Evolutionary conservation across 2,113 vertebrate species (phyloP).

Genomic region (Ictidomys tridecemlineatus): DNA sequence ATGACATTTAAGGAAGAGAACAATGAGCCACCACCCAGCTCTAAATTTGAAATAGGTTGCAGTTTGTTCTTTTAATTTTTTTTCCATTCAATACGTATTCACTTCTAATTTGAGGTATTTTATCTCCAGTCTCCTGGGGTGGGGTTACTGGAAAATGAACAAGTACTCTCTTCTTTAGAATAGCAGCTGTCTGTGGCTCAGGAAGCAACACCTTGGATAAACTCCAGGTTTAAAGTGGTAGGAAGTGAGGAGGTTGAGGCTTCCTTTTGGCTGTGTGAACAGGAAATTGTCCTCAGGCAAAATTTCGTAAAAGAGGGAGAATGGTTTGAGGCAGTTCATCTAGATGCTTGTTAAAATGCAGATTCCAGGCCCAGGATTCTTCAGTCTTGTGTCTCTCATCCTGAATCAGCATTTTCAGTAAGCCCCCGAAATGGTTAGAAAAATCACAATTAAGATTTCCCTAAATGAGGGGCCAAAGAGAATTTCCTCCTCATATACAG

Average conservation of each 20-base stretch:
- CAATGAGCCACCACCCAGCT: not conserved
- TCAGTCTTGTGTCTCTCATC: not conserved
- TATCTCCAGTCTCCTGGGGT: not conserved
- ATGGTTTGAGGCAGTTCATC: not conserved
- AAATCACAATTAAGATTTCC: not conserved
- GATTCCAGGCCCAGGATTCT: not conserved
- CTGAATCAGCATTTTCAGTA: not conserved
- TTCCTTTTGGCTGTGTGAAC: not conserved
- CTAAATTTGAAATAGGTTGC: slow-evolving; percentile 1
- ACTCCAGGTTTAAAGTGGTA: not conserved
- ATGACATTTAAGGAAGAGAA: slow-evolving; percentile 12
- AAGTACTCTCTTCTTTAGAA: not conserved
- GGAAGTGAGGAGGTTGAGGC: not conserved
- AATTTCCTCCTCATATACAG: not conserved
- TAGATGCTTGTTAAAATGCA: not conserved
- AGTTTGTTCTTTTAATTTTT: not conserved
- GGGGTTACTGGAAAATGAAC: not conserved
- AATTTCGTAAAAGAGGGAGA: not conserved
- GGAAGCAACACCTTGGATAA: not conserved
- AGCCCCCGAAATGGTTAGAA: not conserved
- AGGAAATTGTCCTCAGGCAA: not conserved
- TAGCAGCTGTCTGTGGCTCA: not conserved
- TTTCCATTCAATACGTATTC: not conserved
- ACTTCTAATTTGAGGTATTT: not conserved
- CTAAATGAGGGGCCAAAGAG: not conserved